These are phyloP conservation scores for Cinara cedri DNA, from an alignment of 2,888 invertebrate genomes.

Conservation along the genomic window DNA sequence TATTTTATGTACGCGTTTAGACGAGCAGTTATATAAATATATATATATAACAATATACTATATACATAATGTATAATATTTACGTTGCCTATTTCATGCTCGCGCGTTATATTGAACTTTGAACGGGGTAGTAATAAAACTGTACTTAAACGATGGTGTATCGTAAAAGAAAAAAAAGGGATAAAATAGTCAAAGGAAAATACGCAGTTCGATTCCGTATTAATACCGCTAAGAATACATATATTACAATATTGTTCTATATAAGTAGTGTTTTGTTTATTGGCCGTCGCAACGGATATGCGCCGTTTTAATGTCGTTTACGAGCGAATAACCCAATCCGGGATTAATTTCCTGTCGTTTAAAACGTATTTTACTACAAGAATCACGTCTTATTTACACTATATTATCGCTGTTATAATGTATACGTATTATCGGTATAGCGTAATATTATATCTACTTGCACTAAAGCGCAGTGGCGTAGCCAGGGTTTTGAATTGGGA, in stretches of 20 bases:
- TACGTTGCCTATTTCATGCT: neutral
- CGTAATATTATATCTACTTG: too few relatives aligned
- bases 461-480: too few relatives aligned
- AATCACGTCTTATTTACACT: too few relatives aligned
- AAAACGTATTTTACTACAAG: neutral
- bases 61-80: neutral
- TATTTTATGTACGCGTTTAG: constrained; percentile 30
- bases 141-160: constrained; percentile 18
- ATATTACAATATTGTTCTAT: too few relatives aligned
- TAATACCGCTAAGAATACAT: neutral
- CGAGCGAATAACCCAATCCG: neutral
- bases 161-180: constrained; percentile 27
- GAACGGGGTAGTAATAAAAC: constrained; percentile 21
- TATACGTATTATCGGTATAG: too few relatives aligned
- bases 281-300: neutral
- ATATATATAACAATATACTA: neutral
- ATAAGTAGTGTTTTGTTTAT: constrained; percentile 4
- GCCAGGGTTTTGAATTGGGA: too few relatives aligned
- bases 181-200: neutral
- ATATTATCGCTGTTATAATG: too few relatives aligned
- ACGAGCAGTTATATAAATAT: constrained; percentile 1
- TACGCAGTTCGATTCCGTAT: constrained; percentile 13
- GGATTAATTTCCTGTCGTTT: neutral
- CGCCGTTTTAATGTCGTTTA: neutral
- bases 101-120: constrained; percentile 22